Evolutionary conservation across 2,113 vertebrate species (phyloP), one percentile per base, ranked within the genome.

Genomic region (Xiphophorus couchianus): DNA sequence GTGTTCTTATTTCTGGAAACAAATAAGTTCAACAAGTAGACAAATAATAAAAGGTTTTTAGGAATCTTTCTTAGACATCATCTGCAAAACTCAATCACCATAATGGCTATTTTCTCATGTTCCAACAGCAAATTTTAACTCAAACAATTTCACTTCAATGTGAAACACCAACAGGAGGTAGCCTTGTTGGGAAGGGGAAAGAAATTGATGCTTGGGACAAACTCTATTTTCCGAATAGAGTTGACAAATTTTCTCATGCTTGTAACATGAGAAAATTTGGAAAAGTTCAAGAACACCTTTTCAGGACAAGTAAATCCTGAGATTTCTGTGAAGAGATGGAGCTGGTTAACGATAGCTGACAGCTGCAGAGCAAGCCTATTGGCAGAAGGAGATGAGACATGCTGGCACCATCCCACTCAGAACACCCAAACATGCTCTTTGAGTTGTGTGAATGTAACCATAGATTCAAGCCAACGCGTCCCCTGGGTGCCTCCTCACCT

Each of bases 401-500:
- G 37, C 88, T 88, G 91, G 89, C 92, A 90, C 88, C 88, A 81
- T 72, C 15, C 79, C 79, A 66, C 74, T 77, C 78, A 79, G 80
- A 84, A 67, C 80, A 76, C 86, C 83, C 84, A 69, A 73, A 42
- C 44, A 61, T 7, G 42, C 73, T 85, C 75, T 75, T 83, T 89
- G 88, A 87, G 76, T 86, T 81, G 85, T 84, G 80, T 86, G 82
- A 88, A 74, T 85, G 76, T 89, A 64, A 83, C 64, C 78, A 85
- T 71, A 86, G 88, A 90, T 80, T 80, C 83, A 82, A 80, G 86
- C 78, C 86, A 74, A 78, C 31, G 35, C 85, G 88, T 91, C 89
- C 90, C 86, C 85, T 85, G 85, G 79, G 88, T 89, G 88, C 86
- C 89, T 87, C 86, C 83, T 89, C 89, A 83, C 86, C 84, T 86